These are phyloP conservation scores for Sphaeridia pumilis DNA, from an alignment of 2,888 invertebrate genomes.

Conservation along the genomic window DNA sequence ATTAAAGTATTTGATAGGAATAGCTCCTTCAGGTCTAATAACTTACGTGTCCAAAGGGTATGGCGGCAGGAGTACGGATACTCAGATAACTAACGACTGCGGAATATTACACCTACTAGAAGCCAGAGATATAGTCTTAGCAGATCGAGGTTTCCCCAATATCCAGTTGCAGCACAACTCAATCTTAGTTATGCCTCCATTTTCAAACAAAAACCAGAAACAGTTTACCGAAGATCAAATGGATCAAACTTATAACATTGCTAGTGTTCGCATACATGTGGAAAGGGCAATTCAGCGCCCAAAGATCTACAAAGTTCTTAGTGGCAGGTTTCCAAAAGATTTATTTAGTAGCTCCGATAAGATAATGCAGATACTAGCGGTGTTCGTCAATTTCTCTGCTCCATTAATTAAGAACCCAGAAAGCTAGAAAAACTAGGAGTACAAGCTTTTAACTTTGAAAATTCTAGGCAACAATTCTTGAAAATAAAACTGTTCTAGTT, in stretches of 20 bases:
- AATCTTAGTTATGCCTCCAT: slow-evolving; percentile 16
- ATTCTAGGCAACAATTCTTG: too few relatives aligned
- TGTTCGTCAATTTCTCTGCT: too few relatives aligned
- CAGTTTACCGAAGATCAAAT: slow-evolving; percentile 9
- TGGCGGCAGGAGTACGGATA: slow-evolving; percentile 23
- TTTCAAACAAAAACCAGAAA: background rate
- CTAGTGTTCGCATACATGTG: slow-evolving; percentile 1
- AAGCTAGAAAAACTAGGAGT: too few relatives aligned
- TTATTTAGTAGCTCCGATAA: background rate
- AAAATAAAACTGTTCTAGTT: too few relatives aligned
- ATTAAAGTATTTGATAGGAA: slow-evolving; percentile 23
- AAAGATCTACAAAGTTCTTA: background rate
- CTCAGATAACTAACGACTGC: slow-evolving; percentile 17
- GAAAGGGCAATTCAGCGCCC: background rate
- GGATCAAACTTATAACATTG: background rate
- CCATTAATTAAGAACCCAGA: too few relatives aligned
- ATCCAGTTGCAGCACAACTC: background rate
- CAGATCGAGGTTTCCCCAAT: slow-evolving; percentile 17
- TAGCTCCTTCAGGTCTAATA: slow-evolving; percentile 20
- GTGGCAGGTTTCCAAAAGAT: background rate
- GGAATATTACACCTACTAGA: slow-evolving; percentile 12
- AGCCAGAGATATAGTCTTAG: slow-evolving; percentile 6
- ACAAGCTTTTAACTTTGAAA: too few relatives aligned
- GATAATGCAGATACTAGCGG: background rate
- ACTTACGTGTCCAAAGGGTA: slow-evolving; percentile 21